A percentile compares a stretch with the other conserved stretches of the same genome.
Conservation (phyloP, 1,140 invertebrate species). For the Pseudomyrmex gracilis region DNA sequence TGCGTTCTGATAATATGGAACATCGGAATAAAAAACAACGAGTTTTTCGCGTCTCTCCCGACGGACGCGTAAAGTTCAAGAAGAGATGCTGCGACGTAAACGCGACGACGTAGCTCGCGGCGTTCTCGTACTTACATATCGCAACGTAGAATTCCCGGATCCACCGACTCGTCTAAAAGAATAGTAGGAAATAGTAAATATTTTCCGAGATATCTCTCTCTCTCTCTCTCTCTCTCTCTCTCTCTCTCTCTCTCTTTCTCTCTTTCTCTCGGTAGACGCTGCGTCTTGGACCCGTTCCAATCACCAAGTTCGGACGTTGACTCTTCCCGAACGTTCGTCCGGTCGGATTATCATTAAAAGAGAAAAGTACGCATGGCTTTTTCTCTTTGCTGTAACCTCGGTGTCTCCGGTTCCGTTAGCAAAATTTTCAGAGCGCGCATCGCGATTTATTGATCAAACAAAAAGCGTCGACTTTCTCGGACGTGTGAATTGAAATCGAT, state of each 20-base stretch:
- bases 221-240: too few relatives aligned
- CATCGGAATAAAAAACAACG: not conserved
- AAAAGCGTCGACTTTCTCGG: too few relatives aligned
- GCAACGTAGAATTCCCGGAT: slow-evolving; percentile 25
- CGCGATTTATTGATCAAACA: not conserved
- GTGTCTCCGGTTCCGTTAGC: not conserved
- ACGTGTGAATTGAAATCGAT: too few relatives aligned
- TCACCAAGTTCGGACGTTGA: slow-evolving; percentile 76
- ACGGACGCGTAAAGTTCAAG: slow-evolving; percentile 19
- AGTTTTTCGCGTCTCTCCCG: not conserved
- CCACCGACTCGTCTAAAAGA: slow-evolving; percentile 37
- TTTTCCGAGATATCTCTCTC: slow-evolving; percentile 74
- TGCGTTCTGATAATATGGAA: slow-evolving; percentile 5
- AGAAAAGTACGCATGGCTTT: slow-evolving; percentile 10
- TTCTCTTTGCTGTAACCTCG: not conserved
- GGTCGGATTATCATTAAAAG: slow-evolving; percentile 51
- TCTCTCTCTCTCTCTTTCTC: too few relatives aligned
- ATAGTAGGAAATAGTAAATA: slow-evolving; percentile 77
- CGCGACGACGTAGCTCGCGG: not conserved
- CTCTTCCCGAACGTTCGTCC: slow-evolving; percentile 59
- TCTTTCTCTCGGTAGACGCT: slow-evolving; percentile 63
- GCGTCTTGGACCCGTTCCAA: slow-evolving; percentile 75
- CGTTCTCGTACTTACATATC: not conserved
- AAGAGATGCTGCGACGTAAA: slow-evolving; percentile 10
- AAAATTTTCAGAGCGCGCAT: not conserved